Evolutionary conservation across 1,140 invertebrate species (phyloP).

Genomic region (Calephelis virginiensis): DNA sequence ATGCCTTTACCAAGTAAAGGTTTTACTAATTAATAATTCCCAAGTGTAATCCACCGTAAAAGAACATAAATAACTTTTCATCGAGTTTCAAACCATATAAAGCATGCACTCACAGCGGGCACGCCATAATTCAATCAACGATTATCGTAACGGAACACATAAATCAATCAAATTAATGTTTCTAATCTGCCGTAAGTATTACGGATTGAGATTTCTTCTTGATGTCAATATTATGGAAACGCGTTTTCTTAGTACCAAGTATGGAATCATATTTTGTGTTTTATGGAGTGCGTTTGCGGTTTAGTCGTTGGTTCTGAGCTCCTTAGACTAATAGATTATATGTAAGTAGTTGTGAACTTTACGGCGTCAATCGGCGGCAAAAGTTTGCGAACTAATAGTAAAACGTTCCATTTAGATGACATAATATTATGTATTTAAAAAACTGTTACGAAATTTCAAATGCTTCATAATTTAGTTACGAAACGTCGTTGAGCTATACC

Average conservation of each 20-base stretch:
- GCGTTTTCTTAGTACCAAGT: slow-evolving; percentile 1
- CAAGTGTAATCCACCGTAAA: slow-evolving; percentile 15
- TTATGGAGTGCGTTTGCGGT: not conserved
- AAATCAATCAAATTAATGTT: slow-evolving; percentile 46
- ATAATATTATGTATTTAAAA: too few species aligned
- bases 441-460: too few species aligned
- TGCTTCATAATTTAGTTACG: too few species aligned
- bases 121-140: slow-evolving; percentile 39
- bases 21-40: slow-evolving; percentile 13
- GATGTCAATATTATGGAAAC: slow-evolving; percentile 15
- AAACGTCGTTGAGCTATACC: too few species aligned
- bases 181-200: slow-evolving; percentile 32
- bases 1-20: slow-evolving; percentile 5
- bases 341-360: too few species aligned
- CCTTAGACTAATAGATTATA: too few species aligned
- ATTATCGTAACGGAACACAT: slow-evolving; percentile 43
- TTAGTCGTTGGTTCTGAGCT: too few species aligned
- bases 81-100: slow-evolving; percentile 33
- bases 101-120: slow-evolving; percentile 27
- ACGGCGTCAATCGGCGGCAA: too few species aligned
- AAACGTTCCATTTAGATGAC: too few species aligned
- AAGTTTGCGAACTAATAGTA: too few species aligned
- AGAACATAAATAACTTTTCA: slow-evolving; percentile 28
- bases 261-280: slow-evolving; percentile 8
- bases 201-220: slow-evolving; percentile 30